Evolutionary conservation across 1,140 invertebrate species (phyloP), one percentile per base, ranked within the genome.

Genomic region (Manduca sexta): DNA sequence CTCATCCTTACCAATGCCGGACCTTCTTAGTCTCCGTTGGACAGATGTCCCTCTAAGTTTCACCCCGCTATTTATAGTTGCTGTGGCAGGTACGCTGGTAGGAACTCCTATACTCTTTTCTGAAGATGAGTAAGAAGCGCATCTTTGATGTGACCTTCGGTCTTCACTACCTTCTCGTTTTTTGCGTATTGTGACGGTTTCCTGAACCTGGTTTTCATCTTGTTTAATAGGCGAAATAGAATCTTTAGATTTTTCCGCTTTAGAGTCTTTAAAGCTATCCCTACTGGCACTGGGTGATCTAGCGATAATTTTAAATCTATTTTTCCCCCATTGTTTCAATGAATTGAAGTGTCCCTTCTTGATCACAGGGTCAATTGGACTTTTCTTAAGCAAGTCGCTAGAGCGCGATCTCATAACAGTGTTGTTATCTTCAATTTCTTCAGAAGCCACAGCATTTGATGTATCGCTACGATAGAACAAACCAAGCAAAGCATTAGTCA

Each of bases 321-420:
- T 93, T 63, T 91, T 91, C 15, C 93, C 93, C 94, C 94, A 95
- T 71, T 93, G 91, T 72, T 94, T 94, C 31, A 95, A 77, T 8
- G 90, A 92, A 76, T 94, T 93, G 60, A 95, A 93, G 60, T 94
- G 92, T 21, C 92, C 93, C 74, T 93, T 93, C 60, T 91, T 90
- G 21, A 71, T 78, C 15, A 89, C 78, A 17, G 87, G 74, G 56
- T 87, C 86, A 47, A 81, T 80, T 34, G 52, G 89, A 86, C 60
- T 92, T 87, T 75, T 90, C 90, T 87, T 91, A 88, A 89, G 89
- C 73, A 88, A 88, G 87, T 89, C 93, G 79, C 88, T 93, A 80
- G 87, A 93, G 71, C 88, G 89, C 72, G 90, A 91, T 66, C 92
- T 86, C 54, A 89, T 69, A 44, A 88, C 84, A 42, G 75, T 71